Evolutionary conservation across 2,113 vertebrate species (phyloP).

Genomic region (Naja naja): DNA sequence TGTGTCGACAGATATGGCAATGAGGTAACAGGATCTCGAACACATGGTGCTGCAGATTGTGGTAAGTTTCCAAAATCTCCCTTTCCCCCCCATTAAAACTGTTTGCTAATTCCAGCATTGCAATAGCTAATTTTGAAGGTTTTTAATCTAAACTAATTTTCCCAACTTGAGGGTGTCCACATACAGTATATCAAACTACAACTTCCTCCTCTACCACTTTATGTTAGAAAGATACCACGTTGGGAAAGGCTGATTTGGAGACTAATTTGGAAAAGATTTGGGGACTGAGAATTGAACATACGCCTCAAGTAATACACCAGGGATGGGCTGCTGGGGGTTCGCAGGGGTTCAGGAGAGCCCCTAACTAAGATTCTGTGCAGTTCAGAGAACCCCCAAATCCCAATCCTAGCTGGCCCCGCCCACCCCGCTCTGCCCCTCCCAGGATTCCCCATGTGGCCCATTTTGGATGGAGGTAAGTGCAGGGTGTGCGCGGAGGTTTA

Average conservation of each 20-base stretch:
- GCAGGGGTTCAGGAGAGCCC: too few species aligned
- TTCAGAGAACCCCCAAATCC: too few species aligned
- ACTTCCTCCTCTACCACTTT: not conserved
- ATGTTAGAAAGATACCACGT: not conserved
- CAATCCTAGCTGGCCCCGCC: too few species aligned
- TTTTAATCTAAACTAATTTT: not conserved
- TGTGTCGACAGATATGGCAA: constrained; percentile 97
- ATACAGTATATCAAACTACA: not conserved
- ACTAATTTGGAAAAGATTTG: not conserved
- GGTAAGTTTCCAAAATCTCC: constrained; percentile 69
- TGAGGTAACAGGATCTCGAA: constrained; percentile 85
- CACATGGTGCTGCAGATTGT: constrained; percentile 80
- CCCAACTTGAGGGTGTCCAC: not conserved
- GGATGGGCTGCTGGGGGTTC: too few species aligned
- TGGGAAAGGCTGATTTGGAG: not conserved
- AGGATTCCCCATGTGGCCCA: too few species aligned
- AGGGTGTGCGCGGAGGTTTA: too few species aligned
- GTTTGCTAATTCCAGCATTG: not conserved
- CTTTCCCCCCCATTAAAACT: not conserved
- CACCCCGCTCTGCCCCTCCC: too few species aligned
- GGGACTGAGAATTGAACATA: not conserved
- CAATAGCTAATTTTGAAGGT: not conserved
- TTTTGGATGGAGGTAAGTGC: too few species aligned
- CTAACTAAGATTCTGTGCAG: too few species aligned
- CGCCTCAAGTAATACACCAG: not conserved